Base-by-base conservation (phyloP, 2,888 invertebrate genomes). In the Phalera bucephala region DNA sequence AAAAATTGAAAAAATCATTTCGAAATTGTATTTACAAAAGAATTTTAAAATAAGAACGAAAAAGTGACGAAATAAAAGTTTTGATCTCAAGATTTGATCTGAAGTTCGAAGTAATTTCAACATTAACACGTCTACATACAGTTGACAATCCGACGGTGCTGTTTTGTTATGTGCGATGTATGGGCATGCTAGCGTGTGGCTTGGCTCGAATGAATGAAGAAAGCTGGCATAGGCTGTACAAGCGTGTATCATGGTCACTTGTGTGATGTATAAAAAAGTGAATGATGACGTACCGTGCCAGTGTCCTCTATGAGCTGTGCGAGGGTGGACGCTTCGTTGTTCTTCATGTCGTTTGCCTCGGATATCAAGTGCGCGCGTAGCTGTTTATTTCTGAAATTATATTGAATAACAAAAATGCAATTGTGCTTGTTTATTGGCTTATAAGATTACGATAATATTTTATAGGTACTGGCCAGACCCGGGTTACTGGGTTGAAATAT, bases 351-450 rank as follows among this genome's bases (percentile, higher is more conserved):
- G 52, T 91, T 92, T 40, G 93, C 92, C 57, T 94, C 94, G 1
- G 94, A 91, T 67, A 94, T 92, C 51, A 95, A 82, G 72, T 94
- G 94, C 14, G 94, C 94, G 40, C 94, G 91, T 41, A 95, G 90
- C 74, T 95, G 95, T 66, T 94, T 94, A 72, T 95, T 95, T 70
- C 94, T 93, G 77, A 2, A 67, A 66, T 38, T n/a, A n/a, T n/a
- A 9, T 15, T 9, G 9, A 13, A 8, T 22, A 11, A 12, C 17
- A 11, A n/a, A n/a, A n/a, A n/a, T n/a, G n/a, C n/a, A n/a, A n/a
- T n/a, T n/a, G n/a, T n/a, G n/a, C n/a, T n/a, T n/a, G n/a, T n/a
- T n/a, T n/a, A n/a, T n/a, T n/a, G n/a, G n/a, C n/a, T n/a, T n/a
- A n/a, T n/a, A n/a, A n/a, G n/a, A n/a, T n/a, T n/a, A n/a, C n/a